A percentile compares a stretch with the other conserved stretches of the same genome.
phyloP scores from a whole-genome alignment of 2,797 vertebrate genomes.

The Mareca strepera region DNA sequence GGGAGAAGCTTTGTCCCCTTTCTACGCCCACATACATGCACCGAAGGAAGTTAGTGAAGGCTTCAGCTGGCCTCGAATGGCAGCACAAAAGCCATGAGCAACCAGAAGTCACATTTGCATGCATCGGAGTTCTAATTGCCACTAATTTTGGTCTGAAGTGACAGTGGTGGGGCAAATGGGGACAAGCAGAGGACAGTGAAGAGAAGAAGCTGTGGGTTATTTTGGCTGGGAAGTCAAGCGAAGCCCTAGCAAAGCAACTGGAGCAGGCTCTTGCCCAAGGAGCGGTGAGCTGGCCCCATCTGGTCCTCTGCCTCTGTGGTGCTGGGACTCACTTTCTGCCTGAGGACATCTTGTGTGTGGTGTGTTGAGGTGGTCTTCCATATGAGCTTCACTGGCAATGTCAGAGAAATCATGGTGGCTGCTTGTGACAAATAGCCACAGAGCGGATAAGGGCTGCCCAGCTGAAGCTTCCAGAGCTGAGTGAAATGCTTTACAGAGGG shows the following conservation, averaged over 20 bases:
- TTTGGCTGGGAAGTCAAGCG: constrained; percentile 57
- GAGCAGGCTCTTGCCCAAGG: background rate
- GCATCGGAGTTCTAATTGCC: background rate
- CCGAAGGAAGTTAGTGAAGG: background rate
- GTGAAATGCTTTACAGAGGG: background rate
- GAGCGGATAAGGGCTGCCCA: background rate
- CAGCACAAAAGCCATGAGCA: background rate
- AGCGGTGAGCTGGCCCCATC: background rate
- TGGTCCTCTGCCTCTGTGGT: background rate
- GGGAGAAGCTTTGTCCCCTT: background rate
- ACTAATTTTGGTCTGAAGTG: background rate
- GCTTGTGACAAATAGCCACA: background rate
- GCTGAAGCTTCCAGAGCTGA: background rate
- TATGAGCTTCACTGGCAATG: background rate
- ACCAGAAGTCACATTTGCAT: background rate
- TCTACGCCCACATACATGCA: rapidly evolving
- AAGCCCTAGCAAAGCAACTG: background rate
- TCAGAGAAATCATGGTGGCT: background rate
- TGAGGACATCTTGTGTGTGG: background rate
- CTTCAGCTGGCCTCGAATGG: rapidly evolving
- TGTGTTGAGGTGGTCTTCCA: background rate
- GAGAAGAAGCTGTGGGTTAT: background rate
- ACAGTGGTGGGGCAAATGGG: background rate
- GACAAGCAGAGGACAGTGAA: background rate
- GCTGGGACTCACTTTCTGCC: background rate